Conservation (phyloP, 2,113 vertebrate species). For the Jacana jacana region DNA sequence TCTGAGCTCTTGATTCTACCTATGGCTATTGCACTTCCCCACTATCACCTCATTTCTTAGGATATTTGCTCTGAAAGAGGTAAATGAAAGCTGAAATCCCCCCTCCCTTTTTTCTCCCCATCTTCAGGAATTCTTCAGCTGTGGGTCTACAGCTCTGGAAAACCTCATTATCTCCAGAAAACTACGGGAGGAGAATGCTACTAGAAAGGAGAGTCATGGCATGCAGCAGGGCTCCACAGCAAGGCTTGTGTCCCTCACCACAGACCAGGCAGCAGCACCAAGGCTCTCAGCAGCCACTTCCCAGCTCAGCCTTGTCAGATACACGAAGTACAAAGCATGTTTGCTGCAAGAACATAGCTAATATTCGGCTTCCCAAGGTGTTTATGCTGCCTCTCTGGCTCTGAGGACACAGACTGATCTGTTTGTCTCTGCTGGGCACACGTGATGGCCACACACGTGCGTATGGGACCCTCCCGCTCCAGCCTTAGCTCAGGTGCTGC, state of each 20-base stretch:
- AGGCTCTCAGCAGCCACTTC: not conserved
- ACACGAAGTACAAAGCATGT: accelerated
- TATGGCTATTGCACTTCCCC: not conserved
- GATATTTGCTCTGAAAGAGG: not conserved
- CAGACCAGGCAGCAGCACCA: not conserved
- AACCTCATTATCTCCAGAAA: not conserved
- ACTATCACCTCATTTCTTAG: not conserved
- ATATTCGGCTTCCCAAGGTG: not conserved
- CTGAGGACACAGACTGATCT: not conserved
- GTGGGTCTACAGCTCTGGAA: not conserved
- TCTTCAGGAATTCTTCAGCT: not conserved
- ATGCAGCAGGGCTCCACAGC: accelerated
- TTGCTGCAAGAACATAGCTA: not conserved
- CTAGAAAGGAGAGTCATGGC: not conserved
- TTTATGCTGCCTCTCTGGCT: accelerated
- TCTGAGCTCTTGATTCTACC: not conserved
- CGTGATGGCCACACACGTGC: accelerated
- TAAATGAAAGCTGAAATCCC: accelerated
- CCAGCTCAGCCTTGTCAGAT: not conserved
- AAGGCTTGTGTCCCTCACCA: not conserved
- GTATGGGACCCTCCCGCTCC: too few relatives aligned
- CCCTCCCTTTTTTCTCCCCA: accelerated
- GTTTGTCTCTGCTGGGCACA: not conserved
- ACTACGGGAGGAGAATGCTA: not conserved
- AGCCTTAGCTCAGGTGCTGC: accelerated